These are phyloP conservation scores for Hydrolagus colliei DNA, from an alignment of 2,797 vertebrate genomes.

Conservation along the genomic window DNA sequence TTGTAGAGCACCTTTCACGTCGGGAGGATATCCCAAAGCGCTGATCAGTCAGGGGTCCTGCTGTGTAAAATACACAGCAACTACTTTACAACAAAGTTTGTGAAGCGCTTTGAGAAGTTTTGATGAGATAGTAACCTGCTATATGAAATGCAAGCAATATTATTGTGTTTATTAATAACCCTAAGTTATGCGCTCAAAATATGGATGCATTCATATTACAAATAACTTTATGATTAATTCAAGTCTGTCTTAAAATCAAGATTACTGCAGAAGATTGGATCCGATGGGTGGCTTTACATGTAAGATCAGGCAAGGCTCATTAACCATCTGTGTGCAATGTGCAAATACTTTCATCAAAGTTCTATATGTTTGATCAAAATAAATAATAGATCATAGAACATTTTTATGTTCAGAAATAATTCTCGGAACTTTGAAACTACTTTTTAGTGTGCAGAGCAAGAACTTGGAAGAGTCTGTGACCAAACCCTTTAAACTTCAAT, in stretches of 20 bases:
- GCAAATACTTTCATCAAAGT: slow-evolving; percentile 20
- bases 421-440: background rate
- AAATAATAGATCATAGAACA: slow-evolving; percentile 29
- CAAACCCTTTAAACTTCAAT: background rate
- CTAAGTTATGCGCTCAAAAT: background rate
- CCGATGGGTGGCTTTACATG: background rate
- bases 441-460: background rate
- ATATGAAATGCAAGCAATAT: too few relatives aligned
- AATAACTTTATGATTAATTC: background rate
- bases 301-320: background rate
- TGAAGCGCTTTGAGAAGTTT: too few relatives aligned
- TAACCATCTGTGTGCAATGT: background rate
- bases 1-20: too few relatives aligned
- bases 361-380: background rate
- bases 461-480: background rate
- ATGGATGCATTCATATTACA: background rate
- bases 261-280: slow-evolving; percentile 1
- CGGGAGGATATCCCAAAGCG: too few relatives aligned
- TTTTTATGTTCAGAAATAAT: background rate
- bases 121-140: too few relatives aligned
- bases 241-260: background rate
- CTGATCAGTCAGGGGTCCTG: too few relatives aligned
- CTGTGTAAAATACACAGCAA: too few relatives aligned
- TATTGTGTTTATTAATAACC: background rate
- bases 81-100: too few relatives aligned